These are phyloP conservation scores for Vespertilio murinus DNA, from an alignment of 2,797 vertebrate species.

Conservation along the genomic window DNA sequence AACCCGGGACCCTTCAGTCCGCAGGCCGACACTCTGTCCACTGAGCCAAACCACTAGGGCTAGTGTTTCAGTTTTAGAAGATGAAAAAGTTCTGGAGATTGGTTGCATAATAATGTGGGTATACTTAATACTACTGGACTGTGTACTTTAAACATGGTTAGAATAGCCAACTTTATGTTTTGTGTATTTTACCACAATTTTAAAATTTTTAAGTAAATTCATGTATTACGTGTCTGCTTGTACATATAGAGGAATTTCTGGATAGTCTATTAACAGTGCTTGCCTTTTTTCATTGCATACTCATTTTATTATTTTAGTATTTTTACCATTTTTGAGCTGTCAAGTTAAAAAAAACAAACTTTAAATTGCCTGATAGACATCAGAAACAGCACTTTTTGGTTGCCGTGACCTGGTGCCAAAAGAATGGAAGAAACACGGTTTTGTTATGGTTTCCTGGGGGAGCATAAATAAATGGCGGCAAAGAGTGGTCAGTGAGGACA, in stretches of 20 bases:
- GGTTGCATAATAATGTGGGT: not conserved
- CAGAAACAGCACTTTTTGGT: not conserved
- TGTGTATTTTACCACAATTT: not conserved
- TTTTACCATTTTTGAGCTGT: not conserved
- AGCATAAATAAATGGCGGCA: not conserved
- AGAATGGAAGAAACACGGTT: not conserved
- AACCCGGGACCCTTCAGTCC: too few species aligned
- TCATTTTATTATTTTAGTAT: not conserved
- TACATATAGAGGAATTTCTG: constrained; percentile 4
- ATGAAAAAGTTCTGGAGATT: not conserved
- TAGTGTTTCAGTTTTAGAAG: too few species aligned
- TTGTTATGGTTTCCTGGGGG: not conserved
- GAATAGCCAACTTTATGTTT: not conserved
- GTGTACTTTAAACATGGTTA: not conserved
- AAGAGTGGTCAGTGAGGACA: not conserved
- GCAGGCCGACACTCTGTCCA: too few species aligned
- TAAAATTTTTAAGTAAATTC: not conserved
- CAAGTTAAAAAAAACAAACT: not conserved
- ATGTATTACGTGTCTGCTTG: not conserved
- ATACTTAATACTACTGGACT: not conserved
- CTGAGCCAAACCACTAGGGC: too few species aligned
- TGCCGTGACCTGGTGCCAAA: not conserved
- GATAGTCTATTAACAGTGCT: not conserved
- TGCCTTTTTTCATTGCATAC: not conserved
- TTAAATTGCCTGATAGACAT: not conserved